Percentiles rank a stretch among this genome's conserved stretches.
phyloP scores from a whole-genome alignment of 1,140 invertebrate genomes.

The Aphelinus certus region DNA sequence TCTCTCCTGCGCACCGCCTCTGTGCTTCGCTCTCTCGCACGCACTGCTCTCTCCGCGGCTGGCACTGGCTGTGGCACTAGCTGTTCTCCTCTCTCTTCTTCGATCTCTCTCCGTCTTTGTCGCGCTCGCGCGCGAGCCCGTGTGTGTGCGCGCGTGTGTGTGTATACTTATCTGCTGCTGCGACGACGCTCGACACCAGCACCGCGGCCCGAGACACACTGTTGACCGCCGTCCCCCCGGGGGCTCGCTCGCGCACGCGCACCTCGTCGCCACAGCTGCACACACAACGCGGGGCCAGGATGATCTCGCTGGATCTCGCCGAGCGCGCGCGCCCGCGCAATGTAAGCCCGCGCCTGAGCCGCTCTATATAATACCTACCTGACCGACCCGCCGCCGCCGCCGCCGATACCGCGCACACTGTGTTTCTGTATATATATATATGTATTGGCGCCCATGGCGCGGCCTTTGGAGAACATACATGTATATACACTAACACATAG shows the following conservation, averaged over 20 bases:
- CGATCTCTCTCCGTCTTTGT: not conserved
- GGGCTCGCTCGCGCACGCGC: not conserved
- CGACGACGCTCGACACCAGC: not conserved
- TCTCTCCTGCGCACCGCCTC: too few relatives aligned
- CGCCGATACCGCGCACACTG: too few relatives aligned
- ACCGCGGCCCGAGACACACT: conserved; percentile 33
- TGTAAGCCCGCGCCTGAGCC: too few relatives aligned
- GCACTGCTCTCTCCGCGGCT: not conserved
- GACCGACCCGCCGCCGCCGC: too few relatives aligned
- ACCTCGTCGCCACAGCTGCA: not conserved
- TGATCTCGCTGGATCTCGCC: not conserved
- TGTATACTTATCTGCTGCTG: conserved; percentile 41
- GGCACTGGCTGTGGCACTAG: conserved; percentile 44
- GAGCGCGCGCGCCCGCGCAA: not conserved
- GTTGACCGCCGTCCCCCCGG: not conserved
- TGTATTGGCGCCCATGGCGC: too few relatives aligned
- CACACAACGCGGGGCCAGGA: not conserved
- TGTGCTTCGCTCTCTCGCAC: conserved; percentile 13
- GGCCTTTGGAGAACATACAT: too few relatives aligned
- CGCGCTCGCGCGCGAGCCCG: conserved; percentile 58
- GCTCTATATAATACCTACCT: too few relatives aligned
- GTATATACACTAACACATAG: too few relatives aligned
- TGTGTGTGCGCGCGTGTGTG: conserved; percentile 55
- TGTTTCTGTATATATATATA: too few relatives aligned
- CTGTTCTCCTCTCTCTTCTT: conserved; percentile 23